Conservation (phyloP, 2,888 invertebrate species). For the Phania funesta region DNA sequence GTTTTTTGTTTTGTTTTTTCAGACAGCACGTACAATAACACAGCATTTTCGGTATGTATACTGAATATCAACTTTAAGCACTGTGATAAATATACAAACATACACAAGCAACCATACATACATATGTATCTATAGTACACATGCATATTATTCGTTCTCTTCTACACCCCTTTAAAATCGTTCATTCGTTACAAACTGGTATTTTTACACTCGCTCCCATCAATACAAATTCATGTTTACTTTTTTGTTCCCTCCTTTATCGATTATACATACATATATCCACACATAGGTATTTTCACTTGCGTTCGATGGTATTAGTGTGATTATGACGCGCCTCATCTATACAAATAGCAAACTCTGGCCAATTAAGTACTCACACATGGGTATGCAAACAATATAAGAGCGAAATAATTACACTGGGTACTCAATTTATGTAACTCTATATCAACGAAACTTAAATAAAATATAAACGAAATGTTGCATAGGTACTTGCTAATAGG, state of each 20-base stretch:
- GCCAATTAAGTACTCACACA: constrained; percentile 26
- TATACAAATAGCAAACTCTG: constrained; percentile 53
- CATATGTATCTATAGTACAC: not conserved
- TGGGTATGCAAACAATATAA: not conserved
- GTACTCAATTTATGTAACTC: not conserved
- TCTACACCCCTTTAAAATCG: constrained; percentile 25
- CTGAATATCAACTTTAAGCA: constrained; percentile 1
- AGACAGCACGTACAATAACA: constrained; percentile 52
- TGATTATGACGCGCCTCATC: constrained; percentile 68
- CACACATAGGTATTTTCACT: constrained; percentile 33
- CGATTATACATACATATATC: not conserved
- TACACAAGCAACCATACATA: not conserved
- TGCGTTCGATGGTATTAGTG: constrained; percentile 63
- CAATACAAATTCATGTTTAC: constrained; percentile 29
- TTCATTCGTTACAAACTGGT: constrained; percentile 6
- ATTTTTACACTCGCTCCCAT: constrained; percentile 16
- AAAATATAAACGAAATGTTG: not conserved
- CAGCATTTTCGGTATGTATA: constrained; percentile 40
- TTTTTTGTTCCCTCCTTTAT: constrained; percentile 29
- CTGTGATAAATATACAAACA: not conserved
- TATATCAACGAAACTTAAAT: not conserved
- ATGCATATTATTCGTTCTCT: constrained; percentile 21
- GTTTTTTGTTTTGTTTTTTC: constrained; percentile 12
- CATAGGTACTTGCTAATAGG: no score
- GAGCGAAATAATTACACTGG: not conserved